A percentile compares a stretch with the other conserved stretches of the same genome.
Evolutionary conservation across 2,113 vertebrate genomes (phyloP).

Genomic region (Polyodon spathula): DNA sequence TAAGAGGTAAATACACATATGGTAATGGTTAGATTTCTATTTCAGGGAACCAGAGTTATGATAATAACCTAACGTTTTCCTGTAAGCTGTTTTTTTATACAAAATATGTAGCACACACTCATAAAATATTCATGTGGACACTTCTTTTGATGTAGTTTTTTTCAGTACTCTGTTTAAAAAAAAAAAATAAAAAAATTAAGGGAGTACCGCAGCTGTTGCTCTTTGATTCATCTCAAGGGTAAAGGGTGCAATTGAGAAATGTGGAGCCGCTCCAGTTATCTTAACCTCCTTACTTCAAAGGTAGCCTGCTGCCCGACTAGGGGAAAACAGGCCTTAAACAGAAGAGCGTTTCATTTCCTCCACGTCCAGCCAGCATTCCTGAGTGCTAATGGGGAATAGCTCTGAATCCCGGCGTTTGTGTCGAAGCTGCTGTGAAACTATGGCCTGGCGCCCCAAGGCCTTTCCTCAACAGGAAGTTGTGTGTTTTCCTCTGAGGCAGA

Average conservation of each 20-base stretch:
- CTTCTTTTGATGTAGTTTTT: not conserved
- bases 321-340: slow-evolving; percentile 53
- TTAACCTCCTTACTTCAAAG: slow-evolving; percentile 78
- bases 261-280: slow-evolving; percentile 57
- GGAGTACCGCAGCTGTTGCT: slow-evolving; percentile 43
- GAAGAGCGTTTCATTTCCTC: slow-evolving; percentile 74
- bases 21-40: too few species aligned
- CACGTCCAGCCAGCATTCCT: slow-evolving; percentile 55
- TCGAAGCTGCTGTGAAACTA: slow-evolving; percentile 56
- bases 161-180: not conserved
- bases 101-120: too few species aligned
- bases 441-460: slow-evolving; percentile 57
- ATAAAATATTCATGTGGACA: not conserved
- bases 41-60: too few species aligned
- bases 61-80: too few species aligned
- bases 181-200: slow-evolving; percentile 29
- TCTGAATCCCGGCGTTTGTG: slow-evolving; percentile 71
- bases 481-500: slow-evolving; percentile 69
- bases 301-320: slow-evolving; percentile 24
- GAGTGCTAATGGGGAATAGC: slow-evolving; percentile 55
- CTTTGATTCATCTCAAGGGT: slow-evolving; percentile 55
- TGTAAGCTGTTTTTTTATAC: too few species aligned
- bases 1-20: too few species aligned
- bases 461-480: slow-evolving; percentile 70
- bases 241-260: slow-evolving; percentile 48